phyloP scores from a whole-genome alignment of 2,797 vertebrate species.

The Bucorvus abyssinicus region DNA sequence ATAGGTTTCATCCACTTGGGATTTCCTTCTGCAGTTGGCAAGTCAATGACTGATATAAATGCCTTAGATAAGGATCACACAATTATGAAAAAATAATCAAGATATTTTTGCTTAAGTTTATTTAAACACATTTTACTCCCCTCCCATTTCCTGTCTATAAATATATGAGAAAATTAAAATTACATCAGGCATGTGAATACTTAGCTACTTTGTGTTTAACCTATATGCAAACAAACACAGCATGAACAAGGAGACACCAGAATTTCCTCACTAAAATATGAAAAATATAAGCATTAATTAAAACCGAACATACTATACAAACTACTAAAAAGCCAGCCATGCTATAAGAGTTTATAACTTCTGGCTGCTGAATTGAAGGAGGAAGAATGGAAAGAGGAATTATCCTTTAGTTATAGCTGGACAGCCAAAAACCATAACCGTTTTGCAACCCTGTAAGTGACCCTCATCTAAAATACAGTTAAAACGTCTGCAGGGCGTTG shows the following conservation, averaged over 20 bases:
- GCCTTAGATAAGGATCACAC: background rate
- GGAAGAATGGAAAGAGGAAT: background rate
- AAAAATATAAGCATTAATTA: background rate
- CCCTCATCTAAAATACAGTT: background rate
- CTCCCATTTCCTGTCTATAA: background rate
- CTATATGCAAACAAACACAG: background rate
- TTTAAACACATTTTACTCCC: background rate
- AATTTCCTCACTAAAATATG: background rate
- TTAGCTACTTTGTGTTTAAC: background rate
- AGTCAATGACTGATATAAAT: conserved; percentile 6
- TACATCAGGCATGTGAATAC: background rate
- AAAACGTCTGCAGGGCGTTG: background rate
- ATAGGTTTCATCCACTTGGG: conserved; percentile 2
- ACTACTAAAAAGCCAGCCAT: background rate
- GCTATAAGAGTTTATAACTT: background rate
- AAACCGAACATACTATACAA: background rate
- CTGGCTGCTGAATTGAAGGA: background rate
- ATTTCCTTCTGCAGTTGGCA: conserved; percentile 12
- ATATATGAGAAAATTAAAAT: background rate
- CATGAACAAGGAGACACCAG: background rate
- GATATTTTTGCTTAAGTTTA: background rate
- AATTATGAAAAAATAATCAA: conserved; percentile 11
- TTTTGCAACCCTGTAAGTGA: background rate
- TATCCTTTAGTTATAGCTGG: background rate
- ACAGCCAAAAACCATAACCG: background rate